A percentile compares a stretch with the other conserved stretches of the same genome.
Evolutionary conservation across 2,888 invertebrate genomes (phyloP).

Genomic region (Trichogramma dendrolimi): DNA sequence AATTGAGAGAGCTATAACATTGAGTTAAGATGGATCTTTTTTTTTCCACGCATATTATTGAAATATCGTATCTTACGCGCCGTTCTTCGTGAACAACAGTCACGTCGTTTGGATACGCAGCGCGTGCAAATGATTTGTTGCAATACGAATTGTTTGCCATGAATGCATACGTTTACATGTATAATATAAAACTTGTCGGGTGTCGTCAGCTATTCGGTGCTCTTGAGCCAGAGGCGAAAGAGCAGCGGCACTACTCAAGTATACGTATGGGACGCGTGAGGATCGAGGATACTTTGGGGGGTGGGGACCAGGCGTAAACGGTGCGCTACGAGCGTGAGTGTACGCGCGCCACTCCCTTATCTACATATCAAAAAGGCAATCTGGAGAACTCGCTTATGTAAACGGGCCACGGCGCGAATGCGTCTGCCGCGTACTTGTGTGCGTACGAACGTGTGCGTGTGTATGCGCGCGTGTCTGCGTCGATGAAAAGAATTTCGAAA

Average conservation of each 20-base stretch:
- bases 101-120: no score
- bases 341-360: slow-evolving; percentile 43
- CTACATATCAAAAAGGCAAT: slow-evolving; percentile 54
- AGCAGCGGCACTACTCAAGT: slow-evolving; percentile 8
- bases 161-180: slow-evolving; percentile 1
- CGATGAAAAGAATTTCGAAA: slow-evolving; percentile 52
- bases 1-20: no score
- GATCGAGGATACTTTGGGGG: slow-evolving; percentile 15
- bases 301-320: slow-evolving; percentile 45
- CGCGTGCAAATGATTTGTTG: no score
- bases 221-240: background rate
- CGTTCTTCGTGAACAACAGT: no score
- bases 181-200: slow-evolving; percentile 22
- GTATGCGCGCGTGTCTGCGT: slow-evolving; percentile 37
- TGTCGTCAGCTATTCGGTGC: slow-evolving; percentile 11
- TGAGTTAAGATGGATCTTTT: no score
- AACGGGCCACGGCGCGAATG: slow-evolving; percentile 51
- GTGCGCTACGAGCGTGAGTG: slow-evolving; percentile 41
- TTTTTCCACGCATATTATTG: no score
- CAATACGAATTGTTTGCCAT: no score
- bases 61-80: no score
- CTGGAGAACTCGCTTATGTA: slow-evolving; percentile 53
- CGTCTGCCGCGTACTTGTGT: no score
- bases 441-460: no score
- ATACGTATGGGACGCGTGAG: slow-evolving; percentile 23